Evolutionary conservation across 2,888 invertebrate genomes (phyloP).

Genomic region (Mycalesis mineus): DNA sequence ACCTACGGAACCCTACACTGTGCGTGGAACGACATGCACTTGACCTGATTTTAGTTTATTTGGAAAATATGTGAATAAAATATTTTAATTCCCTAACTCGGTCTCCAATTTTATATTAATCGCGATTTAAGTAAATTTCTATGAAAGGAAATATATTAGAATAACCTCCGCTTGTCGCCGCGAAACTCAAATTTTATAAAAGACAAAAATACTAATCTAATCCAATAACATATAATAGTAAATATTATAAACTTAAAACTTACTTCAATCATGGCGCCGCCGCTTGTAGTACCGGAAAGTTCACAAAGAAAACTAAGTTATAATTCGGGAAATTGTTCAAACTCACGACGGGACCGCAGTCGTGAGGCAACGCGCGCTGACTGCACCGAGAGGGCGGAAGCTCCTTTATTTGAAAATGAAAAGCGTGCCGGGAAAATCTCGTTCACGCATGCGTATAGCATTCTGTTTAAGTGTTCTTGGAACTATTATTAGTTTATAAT

Average conservation of each 20-base stretch:
- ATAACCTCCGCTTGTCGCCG: no score
- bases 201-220: no score
- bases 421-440: background rate
- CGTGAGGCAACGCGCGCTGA: slow-evolving; percentile 2
- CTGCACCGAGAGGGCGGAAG: slow-evolving; percentile 6
- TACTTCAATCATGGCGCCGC: background rate
- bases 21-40: no score
- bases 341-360: background rate
- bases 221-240: no score
- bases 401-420: background rate
- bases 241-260: background rate
- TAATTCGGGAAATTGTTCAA: background rate
- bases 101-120: no score
- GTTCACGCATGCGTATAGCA: background rate
- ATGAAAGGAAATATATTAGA: no score
- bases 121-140: no score
- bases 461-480: background rate
- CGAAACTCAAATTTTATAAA: no score
- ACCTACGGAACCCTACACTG: no score
- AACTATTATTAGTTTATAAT: background rate
- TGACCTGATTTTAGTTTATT: no score
- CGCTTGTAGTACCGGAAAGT: background rate
- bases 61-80: no score
- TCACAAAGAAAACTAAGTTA: slow-evolving; percentile 7
- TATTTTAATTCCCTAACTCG: no score